Conservation (phyloP, 2,113 vertebrate species). For the Sceloporus tristichus region DNA sequence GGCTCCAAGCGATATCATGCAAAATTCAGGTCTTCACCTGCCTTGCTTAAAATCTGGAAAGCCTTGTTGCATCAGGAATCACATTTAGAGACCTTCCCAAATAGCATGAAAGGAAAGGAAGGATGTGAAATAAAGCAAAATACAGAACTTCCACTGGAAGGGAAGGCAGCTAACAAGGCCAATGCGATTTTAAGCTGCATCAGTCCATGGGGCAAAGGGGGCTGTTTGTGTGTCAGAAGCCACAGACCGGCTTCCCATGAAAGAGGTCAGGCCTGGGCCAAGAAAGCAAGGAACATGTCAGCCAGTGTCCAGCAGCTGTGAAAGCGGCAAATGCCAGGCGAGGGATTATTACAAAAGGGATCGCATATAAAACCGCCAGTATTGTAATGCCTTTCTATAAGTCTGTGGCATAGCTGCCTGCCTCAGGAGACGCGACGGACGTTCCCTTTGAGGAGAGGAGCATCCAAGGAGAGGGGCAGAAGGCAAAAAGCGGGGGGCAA, state of each 20-base stretch:
- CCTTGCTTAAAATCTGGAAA: neutral
- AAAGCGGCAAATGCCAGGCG: neutral
- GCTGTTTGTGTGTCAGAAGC: neutral
- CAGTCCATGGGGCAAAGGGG: neutral
- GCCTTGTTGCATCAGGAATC: neutral
- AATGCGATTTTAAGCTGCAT: no score
- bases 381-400: neutral
- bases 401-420: neutral
- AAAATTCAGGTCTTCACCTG: neutral
- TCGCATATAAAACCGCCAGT: neutral
- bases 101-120: neutral
- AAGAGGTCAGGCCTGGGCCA: neutral
- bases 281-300: neutral
- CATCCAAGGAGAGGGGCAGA: neutral
- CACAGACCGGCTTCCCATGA: neutral
- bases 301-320: neutral
- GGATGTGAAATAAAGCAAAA: neutral
- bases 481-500: no score
- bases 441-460: neutral
- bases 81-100: neutral
- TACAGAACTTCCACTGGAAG: neutral
- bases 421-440: neutral
- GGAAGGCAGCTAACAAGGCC: no score
- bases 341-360: conserved; percentile 10
- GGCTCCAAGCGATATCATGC: neutral